Evolutionary conservation across 2,888 invertebrate genomes (phyloP), one percentile per base, ranked within the genome.

Genomic region (Drosophila bunnanda): DNA sequence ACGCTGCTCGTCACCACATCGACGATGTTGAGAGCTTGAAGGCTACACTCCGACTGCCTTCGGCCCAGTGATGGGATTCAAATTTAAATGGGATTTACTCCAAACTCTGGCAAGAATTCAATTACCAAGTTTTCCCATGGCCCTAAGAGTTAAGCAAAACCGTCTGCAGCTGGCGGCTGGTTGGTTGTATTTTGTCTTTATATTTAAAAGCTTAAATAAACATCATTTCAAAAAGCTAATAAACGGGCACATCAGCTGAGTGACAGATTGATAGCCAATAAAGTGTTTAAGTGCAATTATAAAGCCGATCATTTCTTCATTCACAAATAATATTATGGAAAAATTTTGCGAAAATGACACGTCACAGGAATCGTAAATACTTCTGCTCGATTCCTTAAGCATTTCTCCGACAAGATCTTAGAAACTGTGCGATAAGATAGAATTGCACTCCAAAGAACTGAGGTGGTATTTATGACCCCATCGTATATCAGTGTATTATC

Each of bases 11-110:
- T 28, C 41, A 34, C 30, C 41, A 17, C 44, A 43, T 61, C 55
- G n/a, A 22, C 62, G 81, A 53, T 84, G 82, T 80, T 75, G 55
- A 67, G 46, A 75, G 82, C 44, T 82, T 69, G 82, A 76, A 74
- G 74, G 64, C 73, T 61, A 53, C 38, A 48, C 58, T 44, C 52
- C 25, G 34, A 83, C 82, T 83, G 82, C 44, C 58, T 38, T 10
- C 39, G 41, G 36, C 48, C 41, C 25, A 52, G 50, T 53, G 62
- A 22, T 39, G 50, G 25, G 41, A 66, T 50, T 57, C 30, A n/a
- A 57, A 68, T 74, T 75, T 66, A 57, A 75, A 59, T 53, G 44
- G 52, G 44, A 70, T 62, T 62, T 39, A 54, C 25, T 36, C 17
- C 30, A 20, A 67, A 48, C 43, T 36, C 32, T 20, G 56, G 28